Evolutionary conservation across 2,888 invertebrate genomes (phyloP), one percentile per base, ranked within the genome.

Genomic region (Ypsolopha sequella): DNA sequence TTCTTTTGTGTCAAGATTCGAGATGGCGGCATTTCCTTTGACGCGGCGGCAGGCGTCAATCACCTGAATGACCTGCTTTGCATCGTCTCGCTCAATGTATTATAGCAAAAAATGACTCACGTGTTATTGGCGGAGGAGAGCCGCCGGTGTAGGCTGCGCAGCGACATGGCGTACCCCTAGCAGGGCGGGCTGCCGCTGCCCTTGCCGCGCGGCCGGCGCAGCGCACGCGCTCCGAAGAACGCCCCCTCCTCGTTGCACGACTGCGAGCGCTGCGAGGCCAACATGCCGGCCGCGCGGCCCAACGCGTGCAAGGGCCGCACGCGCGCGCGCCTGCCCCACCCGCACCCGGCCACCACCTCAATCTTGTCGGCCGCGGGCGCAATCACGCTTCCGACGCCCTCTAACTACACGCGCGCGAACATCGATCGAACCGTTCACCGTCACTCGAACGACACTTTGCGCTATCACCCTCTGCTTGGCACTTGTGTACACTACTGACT

Each of bases 161-260:
- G 89, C 89, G 89, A 89, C 88, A 89, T 89, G 89, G 87, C 87
- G 87, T 87, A 85, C 86, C 87, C 87, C 87, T 87, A 87, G 87
- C 87, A 87, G 70, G 88, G 88, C 76, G 88, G 89, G 71, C 87
- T 88, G 65, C 87, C 84, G 81, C 80, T 88, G 67, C 84, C 82
- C 71, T 87, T 87, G 74, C 84, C 86, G 75, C 87, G 88, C 81
- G 88, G 89, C 87, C 81, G 80, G 72, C 88, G 82, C 66, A 87
- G 77, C 70, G 81, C 79, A 66, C 87, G 84, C 77, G 80, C 85
- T 55, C 86, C 87, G 77, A 87, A 87, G 74, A 86, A 87, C 63
- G 87, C 87, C 66, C 87, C 87, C 72, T 87, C 87, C 64, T 87
- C 87, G 85, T 84, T 87, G 71, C 87, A 87, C 60, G 87, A 87